These are phyloP conservation scores for Serilophus lunatus DNA, from an alignment of 2,113 vertebrate genomes.

Conservation along the genomic window DNA sequence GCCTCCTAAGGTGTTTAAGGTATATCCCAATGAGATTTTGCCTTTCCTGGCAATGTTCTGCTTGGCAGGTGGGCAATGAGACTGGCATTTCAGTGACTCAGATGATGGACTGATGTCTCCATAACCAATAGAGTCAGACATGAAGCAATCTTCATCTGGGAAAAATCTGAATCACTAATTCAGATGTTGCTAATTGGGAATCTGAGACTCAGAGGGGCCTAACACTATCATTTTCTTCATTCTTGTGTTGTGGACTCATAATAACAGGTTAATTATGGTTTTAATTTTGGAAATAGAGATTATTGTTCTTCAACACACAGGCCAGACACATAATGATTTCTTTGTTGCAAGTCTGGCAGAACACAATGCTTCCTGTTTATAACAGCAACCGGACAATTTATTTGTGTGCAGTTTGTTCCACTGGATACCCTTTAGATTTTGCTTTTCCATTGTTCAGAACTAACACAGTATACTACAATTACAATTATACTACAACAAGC, in stretches of 20 bases:
- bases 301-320: conserved; percentile 10
- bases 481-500: neutral
- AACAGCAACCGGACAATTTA: neutral
- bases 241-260: conserved; percentile 11
- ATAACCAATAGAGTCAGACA: neutral
- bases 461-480: neutral
- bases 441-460: conserved; percentile 34
- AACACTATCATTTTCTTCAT: conserved; percentile 43
- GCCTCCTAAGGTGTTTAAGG: neutral
- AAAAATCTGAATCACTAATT: neutral
- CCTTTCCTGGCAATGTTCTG: neutral
- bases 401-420: conserved; percentile 29
- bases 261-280: conserved; percentile 47
- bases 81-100: neutral
- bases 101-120: neutral
- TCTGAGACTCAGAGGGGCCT: conserved; percentile 10
- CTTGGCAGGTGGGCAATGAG: neutral
- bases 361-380: conserved; percentile 25
- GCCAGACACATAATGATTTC: conserved; percentile 33
- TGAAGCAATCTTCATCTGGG: neutral
- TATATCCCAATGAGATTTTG: neutral
- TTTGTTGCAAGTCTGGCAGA: conserved; percentile 52
- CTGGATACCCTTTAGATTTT: conserved; percentile 25
- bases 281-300: conserved; percentile 33
- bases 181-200: neutral